These are phyloP conservation scores for Eupleurogrammus muticus DNA, from an alignment of 2,797 vertebrate genomes.

Conservation along the genomic window DNA sequence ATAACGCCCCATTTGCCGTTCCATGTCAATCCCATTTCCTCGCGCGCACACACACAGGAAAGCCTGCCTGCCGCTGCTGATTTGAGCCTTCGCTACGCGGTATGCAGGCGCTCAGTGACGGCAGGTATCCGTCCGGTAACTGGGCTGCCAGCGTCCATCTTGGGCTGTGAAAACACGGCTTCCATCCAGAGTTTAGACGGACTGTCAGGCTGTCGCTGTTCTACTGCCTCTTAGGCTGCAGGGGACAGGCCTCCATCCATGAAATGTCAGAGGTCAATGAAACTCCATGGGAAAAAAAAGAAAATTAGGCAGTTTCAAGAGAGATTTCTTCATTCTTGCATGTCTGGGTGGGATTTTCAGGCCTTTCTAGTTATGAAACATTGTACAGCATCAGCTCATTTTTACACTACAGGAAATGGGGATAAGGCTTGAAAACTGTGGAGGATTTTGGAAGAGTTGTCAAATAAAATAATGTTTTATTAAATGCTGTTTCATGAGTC, in stretches of 20 bases:
- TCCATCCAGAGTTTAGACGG: conserved; percentile 74
- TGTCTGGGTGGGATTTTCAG: conserved; percentile 31
- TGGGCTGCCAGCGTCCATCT: too few relatives aligned
- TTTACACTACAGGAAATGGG: conserved; percentile 4
- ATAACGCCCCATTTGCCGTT: conserved; percentile 62
- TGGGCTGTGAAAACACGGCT: conserved; percentile 72
- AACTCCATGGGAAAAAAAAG: conserved; percentile 59
- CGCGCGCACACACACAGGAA: conserved; percentile 59
- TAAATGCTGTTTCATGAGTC: not conserved
- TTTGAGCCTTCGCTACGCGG: conserved; percentile 51
- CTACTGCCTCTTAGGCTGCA: conserved; percentile 61
- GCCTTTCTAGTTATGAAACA: conserved; percentile 14
- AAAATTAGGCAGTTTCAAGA: conserved; percentile 25
- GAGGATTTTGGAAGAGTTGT: not conserved
- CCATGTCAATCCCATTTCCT: conserved; percentile 73
- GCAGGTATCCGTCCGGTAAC: conserved; percentile 50
- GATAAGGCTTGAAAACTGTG: not conserved
- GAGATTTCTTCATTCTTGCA: conserved; percentile 39
- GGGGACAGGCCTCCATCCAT: conserved; percentile 55
- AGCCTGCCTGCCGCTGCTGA: conserved; percentile 58
- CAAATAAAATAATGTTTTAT: not conserved
- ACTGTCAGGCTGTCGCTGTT: conserved; percentile 79
- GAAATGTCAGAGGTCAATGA: conserved; percentile 70
- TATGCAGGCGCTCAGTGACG: conserved; percentile 19
- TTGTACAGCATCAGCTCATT: not conserved